These are phyloP conservation scores for Tenthredo mesomela DNA, from an alignment of 2,888 invertebrate species.

Conservation along the genomic window DNA sequence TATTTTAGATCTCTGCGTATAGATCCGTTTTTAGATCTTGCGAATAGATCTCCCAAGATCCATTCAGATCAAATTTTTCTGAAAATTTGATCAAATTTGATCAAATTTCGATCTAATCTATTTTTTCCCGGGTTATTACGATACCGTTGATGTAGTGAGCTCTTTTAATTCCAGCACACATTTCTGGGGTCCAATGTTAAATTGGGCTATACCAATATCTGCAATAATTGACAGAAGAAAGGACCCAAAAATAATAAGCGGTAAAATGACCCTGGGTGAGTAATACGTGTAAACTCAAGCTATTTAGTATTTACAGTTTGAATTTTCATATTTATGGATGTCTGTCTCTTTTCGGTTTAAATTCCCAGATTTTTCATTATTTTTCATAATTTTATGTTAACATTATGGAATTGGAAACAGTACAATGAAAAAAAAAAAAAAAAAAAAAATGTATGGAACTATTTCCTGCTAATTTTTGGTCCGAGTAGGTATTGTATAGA, in stretches of 20 bases:
- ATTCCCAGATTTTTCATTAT: not conserved
- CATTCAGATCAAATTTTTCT: no score
- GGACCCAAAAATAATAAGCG: slow-evolving; percentile 95
- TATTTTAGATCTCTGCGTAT: no score
- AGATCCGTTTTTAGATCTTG: no score
- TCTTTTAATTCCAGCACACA: slow-evolving; percentile 86
- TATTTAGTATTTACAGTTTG: not conserved
- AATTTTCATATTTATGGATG: not conserved
- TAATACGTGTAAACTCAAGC: slow-evolving; percentile 26
- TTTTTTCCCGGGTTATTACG: not conserved
- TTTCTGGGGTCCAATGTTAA: slow-evolving; percentile 99
- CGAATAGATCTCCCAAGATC: no score
- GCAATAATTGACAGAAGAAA: slow-evolving; percentile 94
- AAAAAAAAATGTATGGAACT: no score
- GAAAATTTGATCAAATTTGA: not conserved
- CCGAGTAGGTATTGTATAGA: not conserved
- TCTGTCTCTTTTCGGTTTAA: not conserved
- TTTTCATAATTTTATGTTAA: not conserved
- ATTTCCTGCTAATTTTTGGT: not conserved
- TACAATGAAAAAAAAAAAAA: no score
- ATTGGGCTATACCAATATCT: slow-evolving; percentile 98
- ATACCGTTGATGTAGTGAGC: not conserved
- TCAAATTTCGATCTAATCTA: no score
- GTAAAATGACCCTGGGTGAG: slow-evolving; percentile 96
- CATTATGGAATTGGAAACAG: no score